Evolutionary conservation across 2,888 invertebrate genomes (phyloP).

Genomic region (Norana najaformis): DNA sequence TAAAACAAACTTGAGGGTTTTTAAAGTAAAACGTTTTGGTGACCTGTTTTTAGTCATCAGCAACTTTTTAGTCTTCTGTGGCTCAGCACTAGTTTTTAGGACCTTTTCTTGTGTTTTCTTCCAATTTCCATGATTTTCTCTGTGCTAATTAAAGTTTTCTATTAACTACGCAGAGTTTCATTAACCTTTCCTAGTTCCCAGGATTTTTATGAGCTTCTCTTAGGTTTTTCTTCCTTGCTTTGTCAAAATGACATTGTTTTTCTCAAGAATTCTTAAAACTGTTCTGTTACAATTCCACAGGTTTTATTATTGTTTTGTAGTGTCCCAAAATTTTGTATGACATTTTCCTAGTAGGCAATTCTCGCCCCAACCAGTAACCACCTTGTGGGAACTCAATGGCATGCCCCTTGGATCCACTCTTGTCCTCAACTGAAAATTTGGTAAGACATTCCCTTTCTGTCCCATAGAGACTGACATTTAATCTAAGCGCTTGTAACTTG

Average conservation of each 20-base stretch:
- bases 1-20: no score
- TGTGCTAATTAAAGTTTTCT: neutral
- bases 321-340: neutral
- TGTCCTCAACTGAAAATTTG: no score
- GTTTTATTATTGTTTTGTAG: neutral
- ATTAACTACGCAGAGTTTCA: neutral
- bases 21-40: neutral
- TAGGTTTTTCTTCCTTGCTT: neutral
- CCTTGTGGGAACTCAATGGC: no score
- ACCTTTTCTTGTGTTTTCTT: neutral
- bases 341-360: neutral
- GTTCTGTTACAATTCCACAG: neutral
- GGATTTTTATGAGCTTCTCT: neutral
- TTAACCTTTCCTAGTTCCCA: neutral
- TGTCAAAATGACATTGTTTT: neutral
- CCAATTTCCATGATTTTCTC: neutral
- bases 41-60: neutral
- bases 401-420: no score
- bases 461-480: no score
- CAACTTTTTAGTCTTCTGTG: neutral
- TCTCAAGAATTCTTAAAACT: neutral
- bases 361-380: neutral
- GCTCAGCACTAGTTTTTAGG: neutral
- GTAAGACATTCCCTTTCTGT: no score
- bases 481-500: no score